Percentiles rank a stretch among this genome's conserved stretches.
Conservation (phyloP, 2,888 invertebrate species). For the Malthinus seriepunctatus region DNA sequence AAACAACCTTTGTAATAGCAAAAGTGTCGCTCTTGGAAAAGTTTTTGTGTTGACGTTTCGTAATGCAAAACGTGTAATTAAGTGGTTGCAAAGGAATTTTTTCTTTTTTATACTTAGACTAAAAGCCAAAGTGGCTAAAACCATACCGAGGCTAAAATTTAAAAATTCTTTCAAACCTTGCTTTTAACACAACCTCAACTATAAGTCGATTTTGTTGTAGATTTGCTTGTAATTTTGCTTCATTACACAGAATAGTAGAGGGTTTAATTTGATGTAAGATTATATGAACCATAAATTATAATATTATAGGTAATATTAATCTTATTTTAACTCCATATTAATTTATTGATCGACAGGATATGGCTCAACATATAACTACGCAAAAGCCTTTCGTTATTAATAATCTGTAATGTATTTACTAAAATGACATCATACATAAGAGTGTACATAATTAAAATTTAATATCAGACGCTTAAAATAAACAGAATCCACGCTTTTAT, state of each 20-base stretch:
- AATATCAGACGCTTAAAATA: not conserved
- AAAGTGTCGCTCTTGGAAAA: too few relatives aligned
- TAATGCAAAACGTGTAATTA: too few relatives aligned
- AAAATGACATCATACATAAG: constrained; percentile 5
- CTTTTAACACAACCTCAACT: not conserved
- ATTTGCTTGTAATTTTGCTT: too few relatives aligned
- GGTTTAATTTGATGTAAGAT: too few relatives aligned
- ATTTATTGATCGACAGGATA: not conserved
- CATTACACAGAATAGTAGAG: too few relatives aligned
- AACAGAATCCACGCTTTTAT: too few relatives aligned
- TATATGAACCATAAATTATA: not conserved
- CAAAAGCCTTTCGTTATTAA: not conserved
- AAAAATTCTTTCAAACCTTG: not conserved
- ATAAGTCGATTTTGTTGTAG: not conserved
- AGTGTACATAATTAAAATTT: constrained; percentile 6
- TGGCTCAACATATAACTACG: not conserved
- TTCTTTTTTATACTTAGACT: too few relatives aligned
- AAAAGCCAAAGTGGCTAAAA: too few relatives aligned
- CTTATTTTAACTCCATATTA: not conserved
- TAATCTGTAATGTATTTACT: constrained; percentile 3
- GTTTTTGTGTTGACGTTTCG: too few relatives aligned
- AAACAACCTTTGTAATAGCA: too few relatives aligned
- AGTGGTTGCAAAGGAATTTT: too few relatives aligned
- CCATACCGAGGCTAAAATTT: not conserved
- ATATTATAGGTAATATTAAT: not conserved